phyloP scores from a whole-genome alignment of 2,113 vertebrate species.

The Sminthopsis crassicaudata region DNA sequence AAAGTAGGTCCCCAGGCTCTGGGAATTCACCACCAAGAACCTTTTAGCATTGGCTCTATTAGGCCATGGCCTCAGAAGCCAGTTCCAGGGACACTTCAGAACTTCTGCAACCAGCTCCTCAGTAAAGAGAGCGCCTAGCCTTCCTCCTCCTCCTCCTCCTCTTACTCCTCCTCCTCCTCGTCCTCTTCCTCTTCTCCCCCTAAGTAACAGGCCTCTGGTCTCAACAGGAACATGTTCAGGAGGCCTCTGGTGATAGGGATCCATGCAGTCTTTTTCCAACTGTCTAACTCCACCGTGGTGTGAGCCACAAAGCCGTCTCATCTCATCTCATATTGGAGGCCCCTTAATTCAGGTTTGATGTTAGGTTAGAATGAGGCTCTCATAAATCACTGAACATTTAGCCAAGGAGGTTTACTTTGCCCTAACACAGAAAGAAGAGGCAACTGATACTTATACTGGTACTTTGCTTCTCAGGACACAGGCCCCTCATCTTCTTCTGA shows the following conservation, averaged over 20 bases:
- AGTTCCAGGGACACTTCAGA: neutral
- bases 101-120: neutral
- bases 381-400: neutral
- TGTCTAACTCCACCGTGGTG: too few species aligned
- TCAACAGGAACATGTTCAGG: neutral
- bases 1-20: neutral
- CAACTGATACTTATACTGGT: neutral
- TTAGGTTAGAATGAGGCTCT: neutral
- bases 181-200: too few species aligned
- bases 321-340: too few species aligned
- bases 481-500: neutral
- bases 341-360: neutral
- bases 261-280: too few species aligned
- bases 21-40: too few species aligned
- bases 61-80: neutral
- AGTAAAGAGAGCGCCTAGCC: neutral
- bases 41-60: neutral
- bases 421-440: neutral
- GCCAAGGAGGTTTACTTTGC: neutral
- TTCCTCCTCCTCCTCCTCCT: too few species aligned
- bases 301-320: too few species aligned
- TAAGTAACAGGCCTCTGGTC: neutral
- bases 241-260: neutral
- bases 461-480: neutral
- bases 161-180: too few species aligned